A percentile compares a stretch with the other conserved stretches of the same genome.
These are phyloP conservation scores for Drosophila kambysellisi DNA, from an alignment of 2,888 invertebrate genomes.

Conservation along the genomic window DNA sequence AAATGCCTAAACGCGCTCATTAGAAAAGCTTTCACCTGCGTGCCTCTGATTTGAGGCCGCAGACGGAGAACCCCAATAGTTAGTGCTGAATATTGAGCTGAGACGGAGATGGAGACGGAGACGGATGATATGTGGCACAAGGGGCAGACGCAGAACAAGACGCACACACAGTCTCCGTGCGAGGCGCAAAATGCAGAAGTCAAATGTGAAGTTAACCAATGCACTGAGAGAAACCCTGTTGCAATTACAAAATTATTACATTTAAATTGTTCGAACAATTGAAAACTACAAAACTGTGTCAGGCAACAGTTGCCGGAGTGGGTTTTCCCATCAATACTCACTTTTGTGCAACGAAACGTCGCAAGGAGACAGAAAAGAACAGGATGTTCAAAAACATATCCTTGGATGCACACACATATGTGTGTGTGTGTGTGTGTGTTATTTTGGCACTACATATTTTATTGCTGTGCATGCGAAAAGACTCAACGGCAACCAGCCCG, in stretches of 20 bases:
- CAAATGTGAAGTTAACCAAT: conserved; percentile 11
- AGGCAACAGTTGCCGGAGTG: not conserved
- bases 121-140: not conserved
- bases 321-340: not conserved
- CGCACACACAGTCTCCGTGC: not conserved
- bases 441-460: not conserved
- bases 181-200: conserved; percentile 5
- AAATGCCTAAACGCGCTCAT: conserved; percentile 66
- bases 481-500: not conserved
- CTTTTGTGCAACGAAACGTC: not conserved
- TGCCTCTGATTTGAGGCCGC: conserved; percentile 67
- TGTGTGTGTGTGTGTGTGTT: no score
- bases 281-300: not conserved
- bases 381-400: not conserved
- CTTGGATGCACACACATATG: not conserved
- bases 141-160: not conserved
- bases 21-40: conserved; percentile 74
- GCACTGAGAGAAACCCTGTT: conserved; percentile 34
- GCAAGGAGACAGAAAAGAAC: not conserved
- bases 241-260: not conserved
- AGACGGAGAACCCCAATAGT: conserved; percentile 31
- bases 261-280: not conserved
- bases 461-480: conserved; percentile 15
- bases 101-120: conserved; percentile 5
- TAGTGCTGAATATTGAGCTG: not conserved